Evolutionary conservation across 1,140 invertebrate species (phyloP), one percentile per base, ranked within the genome.

Genomic region (Ctenoplectra terminalis): DNA sequence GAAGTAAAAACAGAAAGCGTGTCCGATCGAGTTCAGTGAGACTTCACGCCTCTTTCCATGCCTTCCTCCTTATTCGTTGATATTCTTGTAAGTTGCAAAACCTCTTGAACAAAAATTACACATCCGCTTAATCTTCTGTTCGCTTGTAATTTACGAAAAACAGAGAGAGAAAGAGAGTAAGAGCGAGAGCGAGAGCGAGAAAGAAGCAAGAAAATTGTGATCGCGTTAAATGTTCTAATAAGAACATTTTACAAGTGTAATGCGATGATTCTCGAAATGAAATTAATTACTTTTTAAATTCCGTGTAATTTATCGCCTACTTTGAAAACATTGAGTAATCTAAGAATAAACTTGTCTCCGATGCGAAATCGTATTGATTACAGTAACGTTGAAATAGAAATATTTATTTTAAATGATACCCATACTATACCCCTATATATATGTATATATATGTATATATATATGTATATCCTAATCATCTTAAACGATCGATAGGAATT

Each of bases 1-100:
- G 58, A 86, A 72, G 83, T 84, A 88, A 88, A 88, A 88, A 88
- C 87, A 87, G 87, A 88, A 88, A 88, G 86, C 87, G 87, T 88
- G 83, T 88, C 86, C 83, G 71, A 60, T 56, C 71, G 71, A 84
- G 63, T 81, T 64, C 73, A 77, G 43, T 75, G 69, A 81, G 77
- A 87, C 81, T 84, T 87, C 54, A 70, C 85, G 79, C 72, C 79
- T 73, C 72, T 64, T 82, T 34, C 43, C 15, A 20, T 54, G 23
- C 66, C 50, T 69, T 82, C 64, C 63, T 82, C 43, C 50, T 26
- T 50, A 9, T 31, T 56, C 40, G 46, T 61, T 77, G 4, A 31
- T 73, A 52, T 48, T 61, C 34, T 52, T 60, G 20, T 7, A 15
- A 46, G 1, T 56, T 37, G 52, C 66, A 40, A 78, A 56, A 77